Percentiles rank a stretch among this genome's conserved stretches.
Conservation (phyloP, 2,113 vertebrate species). For the Nesogale talazaci region DNA sequence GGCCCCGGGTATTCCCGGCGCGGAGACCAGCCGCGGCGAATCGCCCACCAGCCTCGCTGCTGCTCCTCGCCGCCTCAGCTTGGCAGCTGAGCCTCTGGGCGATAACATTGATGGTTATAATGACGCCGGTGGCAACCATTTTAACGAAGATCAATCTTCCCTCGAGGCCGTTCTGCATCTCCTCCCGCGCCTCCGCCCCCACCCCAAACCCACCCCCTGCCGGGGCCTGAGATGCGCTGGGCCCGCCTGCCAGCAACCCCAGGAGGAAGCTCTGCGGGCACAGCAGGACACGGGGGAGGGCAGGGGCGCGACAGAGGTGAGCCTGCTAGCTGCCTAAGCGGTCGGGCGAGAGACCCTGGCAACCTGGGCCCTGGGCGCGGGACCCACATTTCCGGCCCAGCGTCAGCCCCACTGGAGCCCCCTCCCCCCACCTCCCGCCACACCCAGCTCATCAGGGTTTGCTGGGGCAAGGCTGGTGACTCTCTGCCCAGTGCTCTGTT, state of each 20-base stretch:
- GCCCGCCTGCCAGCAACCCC: not conserved
- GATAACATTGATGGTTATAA: conserved; percentile 87
- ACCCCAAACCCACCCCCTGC: conserved; percentile 6
- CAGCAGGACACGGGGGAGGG: not conserved
- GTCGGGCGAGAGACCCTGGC: conserved; percentile 33
- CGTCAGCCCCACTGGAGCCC: conserved; percentile 52
- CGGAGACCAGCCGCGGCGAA: conserved; percentile 35
- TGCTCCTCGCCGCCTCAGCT: conserved; percentile 72
- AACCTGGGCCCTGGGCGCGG: not conserved
- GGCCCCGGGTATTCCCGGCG: not conserved
- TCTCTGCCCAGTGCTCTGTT: conserved; percentile 71
- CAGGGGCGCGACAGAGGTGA: not conserved
- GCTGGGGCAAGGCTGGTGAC: conserved; percentile 41
- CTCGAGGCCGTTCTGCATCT: conserved; percentile 58
- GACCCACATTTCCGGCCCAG: conserved; percentile 46
- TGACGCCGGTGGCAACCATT: conserved; percentile 88
- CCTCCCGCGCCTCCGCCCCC: conserved; percentile 63
- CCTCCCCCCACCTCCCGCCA: conserved; percentile 56
- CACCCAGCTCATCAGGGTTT: conserved; percentile 68
- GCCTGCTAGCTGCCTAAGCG: not conserved
- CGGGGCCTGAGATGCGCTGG: not conserved
- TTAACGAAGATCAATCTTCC: conserved; percentile 88
- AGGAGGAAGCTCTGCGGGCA: not conserved
- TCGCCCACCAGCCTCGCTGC: conserved; percentile 62
- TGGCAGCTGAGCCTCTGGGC: conserved; percentile 77